Evolutionary conservation across 2,888 invertebrate species (phyloP), one percentile per base, ranked within the genome.

Genomic region (Watsonalla binaria): DNA sequence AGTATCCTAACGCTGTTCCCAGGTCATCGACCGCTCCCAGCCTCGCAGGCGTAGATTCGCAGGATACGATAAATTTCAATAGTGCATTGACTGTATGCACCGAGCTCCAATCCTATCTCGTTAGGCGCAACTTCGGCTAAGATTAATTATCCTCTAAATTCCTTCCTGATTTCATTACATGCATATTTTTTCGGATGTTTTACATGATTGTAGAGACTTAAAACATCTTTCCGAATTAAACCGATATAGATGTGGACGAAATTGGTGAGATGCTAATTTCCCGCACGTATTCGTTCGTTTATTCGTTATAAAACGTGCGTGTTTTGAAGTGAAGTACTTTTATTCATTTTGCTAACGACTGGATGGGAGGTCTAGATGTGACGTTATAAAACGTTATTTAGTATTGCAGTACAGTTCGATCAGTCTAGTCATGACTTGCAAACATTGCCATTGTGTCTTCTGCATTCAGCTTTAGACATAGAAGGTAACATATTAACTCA

Each of bases 1-100:
- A 76, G 80, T 83, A 79, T 76, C 84, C 83, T 79, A 82, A 82
- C 84, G 80, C 73, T 74, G 82, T 79, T 81, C 86, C 81, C 72
- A 78, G 86, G 86, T 85, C 86, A 72, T 69, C 76, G 86, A 83
- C 80, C 87, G 81, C 67, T 66, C 72, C 72, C 72, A 76, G 81
- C 72, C 80, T 76, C 76, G 74, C 74, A 80, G 81, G 81, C 84
- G 82, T 76, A 86, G 84, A 85, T 87, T 85, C 78, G 82, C 86
- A 82, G 89, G 88, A 85, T 84, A 85, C 87, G 81, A 86, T 90
- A 88, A 89, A 87, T 87, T 90, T 88, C 86, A 88, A 87, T 86
- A 84, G 84, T 83, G 79, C 86, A 87, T 85, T 85, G 84, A 85
- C 84, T 88, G 80, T 74, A 76, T 71, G 68, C 71, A 76, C 72